These are phyloP conservation scores for Vollenhovia emeryi DNA, from an alignment of 1,140 invertebrate species.

Conservation along the genomic window DNA sequence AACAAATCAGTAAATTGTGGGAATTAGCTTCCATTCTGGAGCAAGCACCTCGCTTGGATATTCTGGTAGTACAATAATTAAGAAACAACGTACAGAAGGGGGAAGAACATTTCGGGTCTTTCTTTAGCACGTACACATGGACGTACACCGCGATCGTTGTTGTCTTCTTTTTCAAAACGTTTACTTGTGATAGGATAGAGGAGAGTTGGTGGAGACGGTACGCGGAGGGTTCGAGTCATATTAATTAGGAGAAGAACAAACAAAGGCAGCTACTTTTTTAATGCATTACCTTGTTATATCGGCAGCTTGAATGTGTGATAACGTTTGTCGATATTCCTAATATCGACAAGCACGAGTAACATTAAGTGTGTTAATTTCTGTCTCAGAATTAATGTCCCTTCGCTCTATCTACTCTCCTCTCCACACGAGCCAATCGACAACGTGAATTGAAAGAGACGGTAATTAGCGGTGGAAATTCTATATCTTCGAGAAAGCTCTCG, in stretches of 20 bases:
- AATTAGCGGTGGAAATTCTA: slow-evolving; percentile 1
- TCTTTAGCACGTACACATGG: slow-evolving; percentile 6
- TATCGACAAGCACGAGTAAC: neutral
- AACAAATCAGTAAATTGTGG: neutral
- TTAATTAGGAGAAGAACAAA: neutral
- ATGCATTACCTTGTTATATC: slow-evolving; percentile 3
- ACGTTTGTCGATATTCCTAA: slow-evolving; percentile 5
- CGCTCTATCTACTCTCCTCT: slow-evolving; percentile 23
- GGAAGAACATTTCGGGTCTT: neutral
- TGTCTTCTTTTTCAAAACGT: slow-evolving; percentile 9
- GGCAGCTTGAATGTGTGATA: neutral
- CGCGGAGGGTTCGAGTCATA: neutral
- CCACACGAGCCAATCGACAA: neutral
- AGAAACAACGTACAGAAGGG: neutral
- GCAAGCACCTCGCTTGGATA: slow-evolving; percentile 9
- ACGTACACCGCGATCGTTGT: neutral
- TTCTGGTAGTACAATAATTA: slow-evolving; percentile 32
- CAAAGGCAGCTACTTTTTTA: slow-evolving; percentile 12
- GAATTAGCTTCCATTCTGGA: neutral
- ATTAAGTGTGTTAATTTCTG: neutral
- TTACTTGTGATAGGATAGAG: neutral
- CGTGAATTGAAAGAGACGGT: neutral
- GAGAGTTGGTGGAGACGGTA: neutral
- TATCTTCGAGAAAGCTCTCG: neutral
- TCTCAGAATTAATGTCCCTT: too few species aligned